Evolutionary conservation across 1,140 invertebrate species (phyloP).

Genomic region (Drosophila ogumai): DNA sequence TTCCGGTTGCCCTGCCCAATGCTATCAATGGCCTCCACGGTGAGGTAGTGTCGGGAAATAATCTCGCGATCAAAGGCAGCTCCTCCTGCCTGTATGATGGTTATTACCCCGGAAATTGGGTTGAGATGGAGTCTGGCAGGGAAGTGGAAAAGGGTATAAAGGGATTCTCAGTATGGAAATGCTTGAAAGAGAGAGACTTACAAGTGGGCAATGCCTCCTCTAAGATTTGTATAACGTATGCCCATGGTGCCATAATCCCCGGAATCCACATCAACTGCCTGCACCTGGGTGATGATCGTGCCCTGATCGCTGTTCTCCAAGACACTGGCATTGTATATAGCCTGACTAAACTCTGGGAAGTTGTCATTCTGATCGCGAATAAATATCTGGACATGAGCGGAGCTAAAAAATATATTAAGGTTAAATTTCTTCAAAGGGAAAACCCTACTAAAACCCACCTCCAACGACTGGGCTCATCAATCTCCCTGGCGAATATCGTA

Average conservation of each 20-base stretch:
- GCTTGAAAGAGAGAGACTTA: slow-evolving; percentile 86
- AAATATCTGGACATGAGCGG: slow-evolving; percentile 93
- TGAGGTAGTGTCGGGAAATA: slow-evolving; percentile 94
- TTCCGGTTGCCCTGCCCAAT: slow-evolving; percentile 94
- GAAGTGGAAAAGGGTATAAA: neutral
- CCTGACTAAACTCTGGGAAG: slow-evolving; percentile 93
- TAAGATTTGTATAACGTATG: slow-evolving; percentile 93
- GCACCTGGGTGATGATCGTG: slow-evolving; percentile 92
- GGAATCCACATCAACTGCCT: slow-evolving; percentile 94
- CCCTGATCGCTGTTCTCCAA: slow-evolving; percentile 94
- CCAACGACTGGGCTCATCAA: slow-evolving; percentile 86
- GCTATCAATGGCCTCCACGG: slow-evolving; percentile 96
- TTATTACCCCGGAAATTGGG: slow-evolving; percentile 92
- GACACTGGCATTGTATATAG: slow-evolving; percentile 91
- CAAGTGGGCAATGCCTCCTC: slow-evolving; percentile 91
- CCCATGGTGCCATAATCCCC: slow-evolving; percentile 94
- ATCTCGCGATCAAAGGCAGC: slow-evolving; percentile 94
- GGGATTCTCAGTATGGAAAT: neutral
- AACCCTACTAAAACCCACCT: slow-evolving; percentile 43
- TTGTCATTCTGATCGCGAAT: slow-evolving; percentile 98
- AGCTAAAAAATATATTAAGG: slow-evolving; percentile 83
- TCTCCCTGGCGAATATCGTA: slow-evolving; percentile 93
- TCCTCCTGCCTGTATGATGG: slow-evolving; percentile 90
- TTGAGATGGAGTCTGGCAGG: slow-evolving; percentile 91
- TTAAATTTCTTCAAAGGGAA: neutral